Evolutionary conservation across 2,797 vertebrate genomes (phyloP), one percentile per base, ranked within the genome.

Genomic region (Odontamblyopus lacepedii): DNA sequence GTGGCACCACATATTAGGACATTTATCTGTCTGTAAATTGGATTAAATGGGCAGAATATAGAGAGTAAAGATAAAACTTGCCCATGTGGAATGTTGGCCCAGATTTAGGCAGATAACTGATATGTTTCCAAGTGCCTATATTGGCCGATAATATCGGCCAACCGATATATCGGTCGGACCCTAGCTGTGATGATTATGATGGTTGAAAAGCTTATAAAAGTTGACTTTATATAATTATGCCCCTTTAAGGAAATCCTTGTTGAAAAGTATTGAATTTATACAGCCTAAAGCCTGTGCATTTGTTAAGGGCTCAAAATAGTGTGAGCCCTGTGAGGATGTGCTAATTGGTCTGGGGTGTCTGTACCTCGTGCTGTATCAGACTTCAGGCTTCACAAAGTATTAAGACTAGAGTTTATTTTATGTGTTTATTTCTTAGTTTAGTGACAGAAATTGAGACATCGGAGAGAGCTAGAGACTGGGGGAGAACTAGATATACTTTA

Each of bases 261-360:
- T n/a, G 19, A 55, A 23, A 55, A 63, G 8, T 9, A 63, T n/a
- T n/a, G 8, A 38, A 55, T 55, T n/a, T 8, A 19, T 53, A 7
- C 6, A 2, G 6, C 6, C 53, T 55, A n/a, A 64, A 64, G 63
- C 35, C 26, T 41, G 35, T 61, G 5, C 35, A 18, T 61, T 7
- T 19, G n/a, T 23, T 15, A 11, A 44, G n/a, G 5, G 38, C 19
- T 12, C 32, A 18, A 63, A 12, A n/a, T n/a, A 1, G 51, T 38
- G 62, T 63, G 27, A 38, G 63, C 63, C 23, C 38, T 29, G 63
- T 27, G 63, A 48, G 38, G 15, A 50, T 27, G 38, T 65, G 63
- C 38, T 65, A 50, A 65, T 65, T 65, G 41, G 7, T 65, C 38
- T 65, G 63, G n/a, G 63, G 15, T 9, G 13, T 48, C 16, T 23